These are phyloP conservation scores for Drosophila asahinai DNA, from an alignment of 1,140 invertebrate genomes.

Conservation along the genomic window DNA sequence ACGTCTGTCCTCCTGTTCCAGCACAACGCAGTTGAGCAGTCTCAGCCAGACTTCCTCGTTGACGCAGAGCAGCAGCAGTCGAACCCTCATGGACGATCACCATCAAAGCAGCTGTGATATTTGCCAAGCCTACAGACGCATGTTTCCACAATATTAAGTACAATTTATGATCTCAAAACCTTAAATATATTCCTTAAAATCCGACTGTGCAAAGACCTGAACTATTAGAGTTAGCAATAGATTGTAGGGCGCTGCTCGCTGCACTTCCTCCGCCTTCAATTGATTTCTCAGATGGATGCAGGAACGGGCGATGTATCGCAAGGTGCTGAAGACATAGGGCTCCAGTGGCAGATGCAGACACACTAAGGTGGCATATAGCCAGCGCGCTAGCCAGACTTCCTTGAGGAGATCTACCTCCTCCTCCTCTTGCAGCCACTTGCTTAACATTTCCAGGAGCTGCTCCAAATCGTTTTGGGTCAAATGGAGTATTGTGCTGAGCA, in stretches of 20 bases:
- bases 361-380: slow-evolving; percentile 74
- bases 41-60: slow-evolving; percentile 45
- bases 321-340: slow-evolving; percentile 73
- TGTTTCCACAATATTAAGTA: slow-evolving; percentile 41
- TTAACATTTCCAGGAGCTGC: slow-evolving; percentile 62
- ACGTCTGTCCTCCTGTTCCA: slow-evolving; percentile 58
- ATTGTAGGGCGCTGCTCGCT: slow-evolving; percentile 76
- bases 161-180: background rate
- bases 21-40: slow-evolving; percentile 53
- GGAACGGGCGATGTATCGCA: slow-evolving; percentile 70
- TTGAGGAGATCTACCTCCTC: slow-evolving; percentile 59
- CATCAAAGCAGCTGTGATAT: slow-evolving; percentile 66
- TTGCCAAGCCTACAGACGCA: slow-evolving; percentile 59
- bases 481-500: slow-evolving; percentile 64
- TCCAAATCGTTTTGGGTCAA: slow-evolving; percentile 71
- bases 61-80: slow-evolving; percentile 42
- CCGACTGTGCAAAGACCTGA: slow-evolving; percentile 67
- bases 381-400: slow-evolving; percentile 73
- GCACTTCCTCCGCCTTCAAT: slow-evolving; percentile 43
- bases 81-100: slow-evolving; percentile 25
- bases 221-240: slow-evolving; percentile 73
- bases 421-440: slow-evolving; percentile 68
- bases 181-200: slow-evolving; percentile 66
- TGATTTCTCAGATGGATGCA: slow-evolving; percentile 64
- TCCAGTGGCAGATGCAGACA: slow-evolving; percentile 79